Conservation (phyloP, 2,113 vertebrate genomes). For the Cyrtonyx montezumae region DNA sequence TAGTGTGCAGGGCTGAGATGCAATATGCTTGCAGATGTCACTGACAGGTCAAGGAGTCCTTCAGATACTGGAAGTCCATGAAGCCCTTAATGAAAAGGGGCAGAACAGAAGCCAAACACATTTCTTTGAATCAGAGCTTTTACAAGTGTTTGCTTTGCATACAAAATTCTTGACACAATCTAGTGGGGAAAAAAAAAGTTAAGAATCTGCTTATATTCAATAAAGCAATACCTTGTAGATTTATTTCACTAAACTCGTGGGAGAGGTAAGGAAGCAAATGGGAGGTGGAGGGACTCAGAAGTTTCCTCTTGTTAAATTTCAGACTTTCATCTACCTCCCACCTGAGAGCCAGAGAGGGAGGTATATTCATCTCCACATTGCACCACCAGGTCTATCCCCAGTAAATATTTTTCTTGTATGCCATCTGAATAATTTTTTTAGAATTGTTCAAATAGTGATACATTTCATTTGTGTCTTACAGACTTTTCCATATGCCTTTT, state of each 20-base stretch:
- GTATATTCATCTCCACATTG: not conserved
- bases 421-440: not conserved
- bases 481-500: not conserved
- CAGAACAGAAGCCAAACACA: not conserved
- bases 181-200: not conserved
- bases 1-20: conserved; percentile 7
- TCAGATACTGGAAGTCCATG: conserved; percentile 26
- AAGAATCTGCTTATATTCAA: not conserved
- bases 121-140: not conserved
- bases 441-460: not conserved
- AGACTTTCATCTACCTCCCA: not conserved
- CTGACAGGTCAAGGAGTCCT: conserved; percentile 32
- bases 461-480: not conserved
- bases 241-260: not conserved
- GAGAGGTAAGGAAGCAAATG: not conserved
- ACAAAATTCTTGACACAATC: not conserved
- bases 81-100: conserved; percentile 11
- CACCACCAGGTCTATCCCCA: not conserved
- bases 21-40: not conserved
- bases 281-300: not conserved
- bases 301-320: not conserved
- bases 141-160: not conserved
- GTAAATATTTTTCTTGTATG: not conserved
- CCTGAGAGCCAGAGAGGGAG: not conserved
- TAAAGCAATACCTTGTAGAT: not conserved